Conservation (phyloP, 2,888 invertebrate genomes). For the Tribolium freemani region DNA sequence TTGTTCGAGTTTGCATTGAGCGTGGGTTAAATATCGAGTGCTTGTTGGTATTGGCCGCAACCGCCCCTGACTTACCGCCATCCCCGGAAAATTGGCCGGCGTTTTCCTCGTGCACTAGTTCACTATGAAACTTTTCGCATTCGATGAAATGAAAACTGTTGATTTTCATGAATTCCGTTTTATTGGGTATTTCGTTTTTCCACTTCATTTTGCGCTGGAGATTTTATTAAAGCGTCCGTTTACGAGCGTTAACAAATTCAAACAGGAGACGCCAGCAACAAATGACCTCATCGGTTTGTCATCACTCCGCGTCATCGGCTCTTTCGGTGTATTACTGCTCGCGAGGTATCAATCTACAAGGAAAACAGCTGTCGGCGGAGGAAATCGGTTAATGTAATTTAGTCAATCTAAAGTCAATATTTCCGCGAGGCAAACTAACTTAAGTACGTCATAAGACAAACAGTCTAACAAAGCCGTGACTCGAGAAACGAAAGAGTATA, state of each 20-base stretch:
- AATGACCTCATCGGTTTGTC: slow-evolving; percentile 15
- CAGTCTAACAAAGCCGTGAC: slow-evolving; percentile 45
- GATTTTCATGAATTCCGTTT: slow-evolving; percentile 57
- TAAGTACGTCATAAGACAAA: slow-evolving; percentile 43
- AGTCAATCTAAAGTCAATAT: slow-evolving; percentile 42
- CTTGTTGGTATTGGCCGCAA: background rate
- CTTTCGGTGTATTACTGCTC: background rate
- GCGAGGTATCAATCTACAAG: slow-evolving; percentile 10
- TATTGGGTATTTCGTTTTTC: slow-evolving; percentile 53
- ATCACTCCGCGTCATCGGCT: slow-evolving; percentile 3
- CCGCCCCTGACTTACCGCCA: slow-evolving; percentile 8
- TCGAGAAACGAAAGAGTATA: slow-evolving; percentile 44
- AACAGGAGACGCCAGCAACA: background rate
- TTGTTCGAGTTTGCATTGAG: background rate
- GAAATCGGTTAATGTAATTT: slow-evolving; percentile 32
- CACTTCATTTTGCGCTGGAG: slow-evolving; percentile 48
- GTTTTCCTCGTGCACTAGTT: slow-evolving; percentile 51
- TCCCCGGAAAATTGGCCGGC: slow-evolving; percentile 7
- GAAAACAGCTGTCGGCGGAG: slow-evolving; percentile 27
- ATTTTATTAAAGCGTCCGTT: slow-evolving; percentile 16
- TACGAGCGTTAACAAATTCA: slow-evolving; percentile 20
- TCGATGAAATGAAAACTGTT: slow-evolving; percentile 58
- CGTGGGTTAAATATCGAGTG: background rate
- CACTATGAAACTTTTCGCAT: slow-evolving; percentile 55
- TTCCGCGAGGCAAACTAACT: slow-evolving; percentile 26